phyloP scores from a whole-genome alignment of 2,113 vertebrate species.

The Theropithecus gelada region DNA sequence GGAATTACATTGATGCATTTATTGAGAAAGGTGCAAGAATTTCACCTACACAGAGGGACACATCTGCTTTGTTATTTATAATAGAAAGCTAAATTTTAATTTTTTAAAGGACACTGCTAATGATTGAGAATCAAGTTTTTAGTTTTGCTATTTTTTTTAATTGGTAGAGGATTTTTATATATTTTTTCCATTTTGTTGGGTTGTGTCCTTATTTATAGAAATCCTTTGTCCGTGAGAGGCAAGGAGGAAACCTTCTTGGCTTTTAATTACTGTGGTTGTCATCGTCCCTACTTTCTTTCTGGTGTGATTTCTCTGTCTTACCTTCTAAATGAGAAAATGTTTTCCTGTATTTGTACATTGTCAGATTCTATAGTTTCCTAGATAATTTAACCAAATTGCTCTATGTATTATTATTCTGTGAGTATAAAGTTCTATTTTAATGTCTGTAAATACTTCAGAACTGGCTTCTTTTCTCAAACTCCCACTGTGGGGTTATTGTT shows the following conservation, averaged over 20 bases:
- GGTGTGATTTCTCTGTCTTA: constrained; percentile 96
- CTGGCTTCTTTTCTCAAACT: constrained; percentile 97
- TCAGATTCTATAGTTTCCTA: constrained; percentile 99
- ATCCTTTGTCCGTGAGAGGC: constrained; percentile 92
- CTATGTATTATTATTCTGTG: constrained; percentile 97
- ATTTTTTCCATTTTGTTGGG: constrained; percentile 87
- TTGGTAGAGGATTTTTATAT: constrained; percentile 98
- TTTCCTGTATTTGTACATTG: constrained; percentile 99
- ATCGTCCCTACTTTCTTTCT: constrained; percentile 88
- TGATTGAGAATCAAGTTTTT: constrained; percentile 87
- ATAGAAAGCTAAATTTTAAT: constrained; percentile 85
- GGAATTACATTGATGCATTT: constrained; percentile 87
- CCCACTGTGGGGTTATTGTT: constrained; percentile 95
- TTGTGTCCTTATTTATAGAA: constrained; percentile 97
- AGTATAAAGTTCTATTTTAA: constrained; percentile 99
- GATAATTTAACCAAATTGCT: constrained; percentile 97
- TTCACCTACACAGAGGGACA: constrained; percentile 88
- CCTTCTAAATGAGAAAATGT: constrained; percentile 93
- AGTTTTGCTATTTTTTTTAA: constrained; percentile 91
- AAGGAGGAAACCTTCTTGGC: constrained; percentile 88
- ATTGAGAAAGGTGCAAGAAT: constrained; percentile 90
- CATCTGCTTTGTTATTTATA: constrained; percentile 90
- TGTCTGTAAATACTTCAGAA: constrained; percentile 98
- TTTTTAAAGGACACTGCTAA: constrained; percentile 86
- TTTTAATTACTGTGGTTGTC: constrained; percentile 83